Percentiles rank a stretch among this genome's conserved stretches.
These are phyloP conservation scores for Hepsetus odoe DNA, from an alignment of 2,113 vertebrate species.

Conservation along the genomic window DNA sequence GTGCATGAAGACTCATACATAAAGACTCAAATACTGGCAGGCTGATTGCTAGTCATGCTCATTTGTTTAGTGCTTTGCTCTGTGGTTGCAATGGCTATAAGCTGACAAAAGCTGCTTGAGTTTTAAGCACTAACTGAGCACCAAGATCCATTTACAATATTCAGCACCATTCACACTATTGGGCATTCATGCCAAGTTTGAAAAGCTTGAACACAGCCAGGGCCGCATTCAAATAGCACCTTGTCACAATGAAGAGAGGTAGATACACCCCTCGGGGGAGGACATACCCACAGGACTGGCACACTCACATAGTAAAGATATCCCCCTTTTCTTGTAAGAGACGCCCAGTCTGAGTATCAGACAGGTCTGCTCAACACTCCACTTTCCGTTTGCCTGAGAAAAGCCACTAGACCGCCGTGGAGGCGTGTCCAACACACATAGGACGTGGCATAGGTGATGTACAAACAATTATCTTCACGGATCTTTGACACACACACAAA, in stretches of 20 bases:
- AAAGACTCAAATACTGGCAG: too few relatives aligned
- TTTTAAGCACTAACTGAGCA: constrained; percentile 21
- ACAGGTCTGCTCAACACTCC: neutral
- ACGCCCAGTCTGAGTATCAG: constrained; percentile 4
- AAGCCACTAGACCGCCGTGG: neutral
- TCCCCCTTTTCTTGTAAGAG: constrained; percentile 4
- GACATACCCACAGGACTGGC: constrained; percentile 21
- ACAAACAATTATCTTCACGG: constrained; percentile 44
- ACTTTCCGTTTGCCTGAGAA: constrained; percentile 39
- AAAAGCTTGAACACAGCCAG: constrained; percentile 1
- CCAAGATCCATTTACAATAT: constrained; percentile 6
- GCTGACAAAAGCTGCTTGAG: neutral
- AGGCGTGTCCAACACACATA: constrained; percentile 22
- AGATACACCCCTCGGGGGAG: neutral
- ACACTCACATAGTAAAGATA: constrained; percentile 15
- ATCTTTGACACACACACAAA: constrained; percentile 6
- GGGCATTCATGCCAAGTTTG: neutral
- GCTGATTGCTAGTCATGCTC: neutral
- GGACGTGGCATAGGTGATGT: constrained; percentile 3
- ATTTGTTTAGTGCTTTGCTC: neutral
- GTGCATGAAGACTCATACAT: too few relatives aligned
- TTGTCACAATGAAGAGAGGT: constrained; percentile 11
- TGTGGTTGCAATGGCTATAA: neutral
- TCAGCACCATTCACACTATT: constrained; percentile 7
- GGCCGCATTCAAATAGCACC: neutral